phyloP scores from a whole-genome alignment of 2,888 invertebrate genomes.

The Alsophila aescularia region DNA sequence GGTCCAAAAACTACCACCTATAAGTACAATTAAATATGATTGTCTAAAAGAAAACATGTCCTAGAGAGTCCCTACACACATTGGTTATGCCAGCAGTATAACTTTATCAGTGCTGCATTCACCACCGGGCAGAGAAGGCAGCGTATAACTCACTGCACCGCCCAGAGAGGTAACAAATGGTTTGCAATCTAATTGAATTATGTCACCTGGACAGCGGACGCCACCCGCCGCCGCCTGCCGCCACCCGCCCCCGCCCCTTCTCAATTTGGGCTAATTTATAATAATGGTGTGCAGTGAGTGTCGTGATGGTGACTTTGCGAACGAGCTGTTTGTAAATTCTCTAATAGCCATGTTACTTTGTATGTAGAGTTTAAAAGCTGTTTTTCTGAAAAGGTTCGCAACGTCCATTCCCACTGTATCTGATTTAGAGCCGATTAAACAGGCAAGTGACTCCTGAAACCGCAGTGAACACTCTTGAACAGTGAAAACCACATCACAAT shows the following conservation, averaged over 20 bases:
- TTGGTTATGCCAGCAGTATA: constrained; percentile 6
- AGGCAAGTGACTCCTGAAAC: no score
- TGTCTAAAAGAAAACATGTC: neutral
- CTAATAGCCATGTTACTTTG: neutral
- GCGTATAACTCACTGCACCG: constrained; percentile 54
- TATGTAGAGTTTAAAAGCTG: neutral
- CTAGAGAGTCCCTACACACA: neutral
- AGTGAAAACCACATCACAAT: no score
- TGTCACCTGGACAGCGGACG: constrained; percentile 65
- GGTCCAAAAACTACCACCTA: no score
- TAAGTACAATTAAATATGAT: no score
- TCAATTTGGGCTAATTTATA: constrained; percentile 70
- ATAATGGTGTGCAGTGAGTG: constrained; percentile 28
- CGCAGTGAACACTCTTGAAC: no score
- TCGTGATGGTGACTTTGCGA: neutral
- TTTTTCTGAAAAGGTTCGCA: neutral
- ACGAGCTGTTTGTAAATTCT: constrained; percentile 2
- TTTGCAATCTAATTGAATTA: constrained; percentile 72
- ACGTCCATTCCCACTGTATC: no score
- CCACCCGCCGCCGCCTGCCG: constrained; percentile 41
- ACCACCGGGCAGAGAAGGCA: constrained; percentile 31
- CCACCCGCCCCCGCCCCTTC: no score
- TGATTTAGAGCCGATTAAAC: no score
- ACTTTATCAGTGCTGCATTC: constrained; percentile 35
- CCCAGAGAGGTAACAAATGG: constrained; percentile 60